Evolutionary conservation across 2,113 vertebrate genomes (phyloP).

Genomic region (Crocuta crocuta): DNA sequence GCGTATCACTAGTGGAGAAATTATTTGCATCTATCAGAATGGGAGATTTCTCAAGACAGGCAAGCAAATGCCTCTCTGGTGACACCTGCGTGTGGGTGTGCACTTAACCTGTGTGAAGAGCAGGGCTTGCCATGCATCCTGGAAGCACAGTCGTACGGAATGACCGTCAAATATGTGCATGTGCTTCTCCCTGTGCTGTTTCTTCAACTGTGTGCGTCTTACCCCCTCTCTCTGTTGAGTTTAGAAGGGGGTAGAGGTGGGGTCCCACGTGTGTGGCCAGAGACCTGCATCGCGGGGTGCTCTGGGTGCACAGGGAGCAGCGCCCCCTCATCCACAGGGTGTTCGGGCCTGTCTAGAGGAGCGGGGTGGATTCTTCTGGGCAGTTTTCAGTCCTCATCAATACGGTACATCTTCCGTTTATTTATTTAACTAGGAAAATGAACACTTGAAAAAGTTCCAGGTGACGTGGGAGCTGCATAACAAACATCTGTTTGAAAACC

Average conservation of each 20-base stretch:
- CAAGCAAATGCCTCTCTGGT: background rate
- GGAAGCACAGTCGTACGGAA: background rate
- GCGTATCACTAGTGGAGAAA: background rate
- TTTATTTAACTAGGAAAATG: conserved; percentile 91
- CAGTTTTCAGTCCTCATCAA: too few relatives aligned
- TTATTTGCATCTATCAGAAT: background rate
- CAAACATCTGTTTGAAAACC: conserved; percentile 98
- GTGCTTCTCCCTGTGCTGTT: background rate
- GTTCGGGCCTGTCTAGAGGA: background rate
- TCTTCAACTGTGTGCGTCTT: too few relatives aligned
- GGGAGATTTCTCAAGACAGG: background rate
- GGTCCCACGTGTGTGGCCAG: background rate
- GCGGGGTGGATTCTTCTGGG: background rate
- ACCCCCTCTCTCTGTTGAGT: background rate
- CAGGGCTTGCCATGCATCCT: background rate
- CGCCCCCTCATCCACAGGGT: rapidly evolving
- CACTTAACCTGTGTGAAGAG: background rate
- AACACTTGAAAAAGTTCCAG: conserved; percentile 98
- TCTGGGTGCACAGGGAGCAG: rapidly evolving
- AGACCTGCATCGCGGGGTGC: rapidly evolving
- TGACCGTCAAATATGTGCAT: rapidly evolving
- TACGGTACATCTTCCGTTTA: background rate
- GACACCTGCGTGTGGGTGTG: too few relatives aligned
- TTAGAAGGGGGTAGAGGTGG: background rate
- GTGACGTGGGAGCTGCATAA: conserved; percentile 99